phyloP scores from a whole-genome alignment of 2,888 invertebrate genomes.

The Drosophila barbarae region DNA sequence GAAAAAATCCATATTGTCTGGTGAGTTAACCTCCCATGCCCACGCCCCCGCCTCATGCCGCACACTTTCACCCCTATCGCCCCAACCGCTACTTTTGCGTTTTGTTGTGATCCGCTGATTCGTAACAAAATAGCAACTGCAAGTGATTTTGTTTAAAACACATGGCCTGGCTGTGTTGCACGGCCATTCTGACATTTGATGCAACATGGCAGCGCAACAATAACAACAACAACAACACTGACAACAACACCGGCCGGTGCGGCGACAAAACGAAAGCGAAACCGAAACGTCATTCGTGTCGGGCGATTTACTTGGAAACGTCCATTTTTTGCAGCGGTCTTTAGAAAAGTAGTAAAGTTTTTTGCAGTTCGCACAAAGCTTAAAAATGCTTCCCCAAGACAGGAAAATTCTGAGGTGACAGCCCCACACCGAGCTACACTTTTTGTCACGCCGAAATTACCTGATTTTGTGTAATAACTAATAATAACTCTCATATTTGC shows the following conservation, averaged over 20 bases:
- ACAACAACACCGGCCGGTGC: conserved; percentile 30
- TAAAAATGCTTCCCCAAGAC: conserved; percentile 59
- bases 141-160: conserved; percentile 3
- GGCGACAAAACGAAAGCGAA: conserved; percentile 18
- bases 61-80: neutral
- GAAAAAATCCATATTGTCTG: conserved; percentile 4
- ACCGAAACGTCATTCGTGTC: conserved; percentile 36
- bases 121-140: conserved; percentile 18
- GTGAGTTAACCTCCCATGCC: conserved; percentile 15
- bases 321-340: neutral
- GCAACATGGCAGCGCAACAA: conserved; percentile 7
- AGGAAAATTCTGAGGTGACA: conserved; percentile 57
- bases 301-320: conserved; percentile 44
- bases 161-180: conserved; percentile 4
- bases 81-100: neutral
- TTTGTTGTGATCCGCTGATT: conserved; percentile 37
- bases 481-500: neutral
- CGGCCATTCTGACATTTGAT: conserved; percentile 13
- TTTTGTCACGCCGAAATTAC: neutral
- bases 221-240: conserved; percentile 5
- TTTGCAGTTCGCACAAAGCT: neutral
- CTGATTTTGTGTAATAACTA: neutral
- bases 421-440: neutral
- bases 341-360: conserved; percentile 6
- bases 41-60: too few relatives aligned